Evolutionary conservation across 2,888 invertebrate genomes (phyloP).

Genomic region (Acleris cristana): DNA sequence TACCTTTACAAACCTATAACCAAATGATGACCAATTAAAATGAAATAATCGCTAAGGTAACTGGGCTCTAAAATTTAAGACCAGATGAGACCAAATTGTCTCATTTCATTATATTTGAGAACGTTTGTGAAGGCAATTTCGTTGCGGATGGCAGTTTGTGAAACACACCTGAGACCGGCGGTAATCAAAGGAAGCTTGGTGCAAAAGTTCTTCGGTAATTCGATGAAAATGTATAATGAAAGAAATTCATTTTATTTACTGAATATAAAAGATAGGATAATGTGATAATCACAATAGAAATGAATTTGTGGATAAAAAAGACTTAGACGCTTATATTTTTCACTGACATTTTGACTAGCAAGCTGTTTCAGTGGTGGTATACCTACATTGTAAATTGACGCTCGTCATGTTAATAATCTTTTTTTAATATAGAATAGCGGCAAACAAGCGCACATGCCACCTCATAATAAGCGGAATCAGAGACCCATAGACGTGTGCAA

Average conservation of each 20-base stretch:
- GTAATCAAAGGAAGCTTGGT: slow-evolving; percentile 35
- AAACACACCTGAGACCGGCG: slow-evolving; percentile 40
- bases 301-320: too few species aligned
- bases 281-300: too few species aligned
- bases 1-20: background rate
- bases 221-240: slow-evolving; percentile 7
- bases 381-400: too few species aligned
- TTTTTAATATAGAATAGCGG: too few species aligned
- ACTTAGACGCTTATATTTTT: too few species aligned
- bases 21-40: slow-evolving; percentile 34
- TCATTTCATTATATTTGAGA: slow-evolving; percentile 44
- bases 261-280: too few species aligned
- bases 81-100: slow-evolving; percentile 47
- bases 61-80: slow-evolving; percentile 35
- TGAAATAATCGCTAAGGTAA: slow-evolving; percentile 33
- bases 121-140: slow-evolving; percentile 43
- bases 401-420: too few species aligned
- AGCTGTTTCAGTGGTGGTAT: too few species aligned
- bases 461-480: too few species aligned
- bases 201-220: slow-evolving; percentile 17
- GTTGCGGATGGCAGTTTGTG: slow-evolving; percentile 33
- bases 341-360: too few species aligned
- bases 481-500: too few species aligned
- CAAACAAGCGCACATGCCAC: too few species aligned
- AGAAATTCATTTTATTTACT: background rate